Evolutionary conservation across 2,888 invertebrate genomes (phyloP).

Genomic region (Therioaphis trifolii): DNA sequence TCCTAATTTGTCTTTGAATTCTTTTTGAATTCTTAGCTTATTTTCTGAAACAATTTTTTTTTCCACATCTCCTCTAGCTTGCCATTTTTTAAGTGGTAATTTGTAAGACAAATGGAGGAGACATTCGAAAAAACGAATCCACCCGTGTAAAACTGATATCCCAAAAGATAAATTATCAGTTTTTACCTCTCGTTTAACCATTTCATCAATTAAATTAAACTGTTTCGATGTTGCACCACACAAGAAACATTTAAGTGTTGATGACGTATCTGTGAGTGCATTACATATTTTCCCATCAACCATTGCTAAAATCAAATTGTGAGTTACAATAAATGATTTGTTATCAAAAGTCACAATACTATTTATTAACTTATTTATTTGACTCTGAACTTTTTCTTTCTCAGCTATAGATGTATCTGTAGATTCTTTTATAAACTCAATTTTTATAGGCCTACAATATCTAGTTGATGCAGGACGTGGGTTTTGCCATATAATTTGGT

Average conservation of each 20-base stretch:
- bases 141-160: conserved; percentile 30
- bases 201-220: conserved; percentile 49
- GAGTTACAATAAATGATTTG: neutral
- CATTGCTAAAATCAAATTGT: conserved; percentile 58
- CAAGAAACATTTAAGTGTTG: conserved; percentile 29
- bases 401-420: conserved; percentile 59
- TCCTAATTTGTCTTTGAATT: too few relatives aligned
- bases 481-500: conserved; percentile 66
- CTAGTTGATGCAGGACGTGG: conserved; percentile 66
- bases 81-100: conserved; percentile 44
- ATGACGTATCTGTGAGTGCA: conserved; percentile 57
- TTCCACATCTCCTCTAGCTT: conserved; percentile 21
- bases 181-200: conserved; percentile 1
- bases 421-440: conserved; percentile 67
- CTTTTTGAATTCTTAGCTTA: conserved; percentile 8
- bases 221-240: conserved; percentile 40
- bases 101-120: conserved; percentile 39
- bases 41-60: conserved; percentile 17
- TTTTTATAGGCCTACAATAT: conserved; percentile 67
- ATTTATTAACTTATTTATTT: conserved; percentile 54
- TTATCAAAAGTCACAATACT: conserved; percentile 41
- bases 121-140: conserved; percentile 52
- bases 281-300: conserved; percentile 63
- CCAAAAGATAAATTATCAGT: conserved; percentile 42
- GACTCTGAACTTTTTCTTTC: conserved; percentile 5